A percentile compares a stretch with the other conserved stretches of the same genome.
These are phyloP conservation scores for Dipodomys stephensi DNA, from an alignment of 2,113 vertebrate species.

Conservation along the genomic window DNA sequence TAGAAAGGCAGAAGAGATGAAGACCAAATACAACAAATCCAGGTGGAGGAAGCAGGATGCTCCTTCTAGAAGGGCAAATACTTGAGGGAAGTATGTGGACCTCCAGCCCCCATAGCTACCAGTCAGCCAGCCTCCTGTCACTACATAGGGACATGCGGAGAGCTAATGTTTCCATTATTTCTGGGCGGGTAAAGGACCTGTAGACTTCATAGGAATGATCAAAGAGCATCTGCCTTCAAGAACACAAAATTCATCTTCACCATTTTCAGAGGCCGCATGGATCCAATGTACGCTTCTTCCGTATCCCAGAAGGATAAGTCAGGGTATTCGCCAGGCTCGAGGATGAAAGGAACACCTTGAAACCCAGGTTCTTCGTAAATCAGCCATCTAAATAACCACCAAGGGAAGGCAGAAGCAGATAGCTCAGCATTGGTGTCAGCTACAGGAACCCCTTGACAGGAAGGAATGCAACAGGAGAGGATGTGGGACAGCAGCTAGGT, in stretches of 20 bases:
- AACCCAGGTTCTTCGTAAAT: constrained; percentile 95
- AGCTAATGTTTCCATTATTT: background rate
- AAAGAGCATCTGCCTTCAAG: background rate
- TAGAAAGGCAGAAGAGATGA: background rate
- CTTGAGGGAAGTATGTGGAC: background rate
- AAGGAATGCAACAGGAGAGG: background rate
- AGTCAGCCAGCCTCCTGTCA: background rate
- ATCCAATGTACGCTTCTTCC: constrained; percentile 93
- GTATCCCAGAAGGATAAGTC: constrained; percentile 94
- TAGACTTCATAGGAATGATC: background rate
- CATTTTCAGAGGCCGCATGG: constrained; percentile 95
- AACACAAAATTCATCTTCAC: constrained; percentile 80
- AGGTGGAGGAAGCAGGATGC: background rate
- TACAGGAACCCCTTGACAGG: background rate
- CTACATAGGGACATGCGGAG: background rate
- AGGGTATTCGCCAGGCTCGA: constrained; percentile 95
- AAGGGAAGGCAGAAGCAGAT: background rate
- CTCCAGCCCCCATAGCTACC: background rate
- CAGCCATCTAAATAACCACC: constrained; percentile 90
- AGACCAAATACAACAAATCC: background rate
- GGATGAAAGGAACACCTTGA: constrained; percentile 90
- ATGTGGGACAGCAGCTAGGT: accelerated
- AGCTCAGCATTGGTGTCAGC: background rate
- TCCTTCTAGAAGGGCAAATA: background rate
- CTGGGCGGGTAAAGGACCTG: background rate